These are phyloP conservation scores for Spatulosminthurus flaviceps DNA, from an alignment of 2,888 invertebrate genomes.

Conservation along the genomic window DNA sequence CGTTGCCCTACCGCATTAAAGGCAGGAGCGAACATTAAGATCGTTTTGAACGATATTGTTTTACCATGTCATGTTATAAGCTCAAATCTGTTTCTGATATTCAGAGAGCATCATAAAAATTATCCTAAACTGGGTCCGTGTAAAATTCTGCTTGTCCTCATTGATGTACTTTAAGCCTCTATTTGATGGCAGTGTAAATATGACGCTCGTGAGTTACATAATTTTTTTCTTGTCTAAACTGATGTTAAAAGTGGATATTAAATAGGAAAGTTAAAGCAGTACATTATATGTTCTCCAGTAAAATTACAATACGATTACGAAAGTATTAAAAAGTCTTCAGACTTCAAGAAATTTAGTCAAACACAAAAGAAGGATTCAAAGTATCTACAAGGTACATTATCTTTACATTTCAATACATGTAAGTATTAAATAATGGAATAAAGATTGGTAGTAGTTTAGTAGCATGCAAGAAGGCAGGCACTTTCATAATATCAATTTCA, in stretches of 20 bases:
- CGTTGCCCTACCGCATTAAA: background rate
- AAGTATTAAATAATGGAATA: background rate
- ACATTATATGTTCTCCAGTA: too few relatives aligned
- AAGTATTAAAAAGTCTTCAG: too few relatives aligned
- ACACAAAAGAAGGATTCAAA: background rate
- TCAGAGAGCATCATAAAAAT: background rate
- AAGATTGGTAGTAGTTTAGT: background rate
- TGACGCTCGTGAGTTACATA: too few relatives aligned
- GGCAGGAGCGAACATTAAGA: background rate
- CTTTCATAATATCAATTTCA: constrained; percentile 16
- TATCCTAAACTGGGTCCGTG: too few relatives aligned
- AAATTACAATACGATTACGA: too few relatives aligned
- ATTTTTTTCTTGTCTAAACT: too few relatives aligned
- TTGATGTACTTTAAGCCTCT: too few relatives aligned
- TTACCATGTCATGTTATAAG: background rate
- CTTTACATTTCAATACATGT: background rate
- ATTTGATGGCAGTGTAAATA: too few relatives aligned
- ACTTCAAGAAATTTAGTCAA: too few relatives aligned
- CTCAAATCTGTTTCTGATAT: background rate
- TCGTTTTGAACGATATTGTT: constrained; percentile 22
- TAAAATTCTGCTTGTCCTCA: too few relatives aligned
- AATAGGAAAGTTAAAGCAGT: too few relatives aligned
- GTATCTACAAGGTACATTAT: background rate
- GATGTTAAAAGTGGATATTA: too few relatives aligned
- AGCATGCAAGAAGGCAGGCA: constrained; percentile 2